Base-by-base conservation (phyloP, 2,113 vertebrate genomes). In the Podarcis muralis region DNA sequence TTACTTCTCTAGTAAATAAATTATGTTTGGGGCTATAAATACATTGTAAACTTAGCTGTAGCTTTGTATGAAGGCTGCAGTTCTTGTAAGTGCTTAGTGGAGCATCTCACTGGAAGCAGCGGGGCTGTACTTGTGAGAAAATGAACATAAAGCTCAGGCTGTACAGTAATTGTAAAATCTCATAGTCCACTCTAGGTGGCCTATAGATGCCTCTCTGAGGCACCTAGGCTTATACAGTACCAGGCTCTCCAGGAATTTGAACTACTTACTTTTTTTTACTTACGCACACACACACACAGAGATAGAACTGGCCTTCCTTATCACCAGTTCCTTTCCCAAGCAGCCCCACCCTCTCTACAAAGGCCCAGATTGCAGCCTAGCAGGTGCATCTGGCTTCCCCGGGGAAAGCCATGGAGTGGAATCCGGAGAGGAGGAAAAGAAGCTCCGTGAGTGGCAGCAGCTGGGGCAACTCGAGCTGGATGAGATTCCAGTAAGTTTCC, bases 401-500 rank as follows among this genome's bases (percentile, higher is more conserved):
- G 40, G 79, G 79, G 40, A 43, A 18, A 74, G 2, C 72, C 72
- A 74, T 83, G 75, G 59, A 30, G 59, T 7, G 81, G 80, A 74
- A 83, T 22, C 7, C 27, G 23, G 37, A 30, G 43, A 74, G 72
- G 32, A 18, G 16, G 72, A 74, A 74, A 35, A 35, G 12, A 74
- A 18, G 16, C 35, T 74, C n/a, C 6, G 32, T 74, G 16, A 74
- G 72, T 35, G 15, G n/a, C 13, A 35, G 72, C 72, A 81, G 74
- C 74, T 35, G 12, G 37, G 74, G 20, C 15, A 5, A 9, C 9
- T 4, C 23, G 30, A 23, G 62, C 81, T 84, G 81, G 74, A 88
- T 62, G 62, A 77, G 65, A 27, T 74, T 88, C 23, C 87, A 57
- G 81, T 88, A 68, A 88, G 81, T 88, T 48, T 40, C 57, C 74